Conservation (phyloP, 2,888 invertebrate genomes). For the Rhamnusium bicolor region DNA sequence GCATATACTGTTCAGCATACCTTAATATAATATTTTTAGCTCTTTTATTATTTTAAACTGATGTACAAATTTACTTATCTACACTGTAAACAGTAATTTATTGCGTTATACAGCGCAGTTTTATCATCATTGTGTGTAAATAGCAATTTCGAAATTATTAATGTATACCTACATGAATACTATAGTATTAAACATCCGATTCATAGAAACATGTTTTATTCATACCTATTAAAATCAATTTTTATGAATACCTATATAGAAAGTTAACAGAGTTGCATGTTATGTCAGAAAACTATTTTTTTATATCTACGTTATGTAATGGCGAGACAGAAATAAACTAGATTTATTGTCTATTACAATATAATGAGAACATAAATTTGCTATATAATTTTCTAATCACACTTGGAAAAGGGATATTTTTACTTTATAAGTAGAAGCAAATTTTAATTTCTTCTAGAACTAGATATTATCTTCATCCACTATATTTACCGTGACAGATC, state of each 20-base stretch:
- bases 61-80: background rate
- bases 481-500: too few species aligned
- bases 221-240: background rate
- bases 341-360: background rate
- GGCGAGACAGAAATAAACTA: background rate
- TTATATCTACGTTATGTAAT: constrained; percentile 6
- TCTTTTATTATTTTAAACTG: background rate
- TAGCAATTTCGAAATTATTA: constrained; percentile 3
- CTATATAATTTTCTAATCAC: too few species aligned
- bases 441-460: too few species aligned
- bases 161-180: background rate
- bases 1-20: background rate
- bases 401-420: too few species aligned
- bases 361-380: background rate
- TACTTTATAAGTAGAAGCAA: too few species aligned
- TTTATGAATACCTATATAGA: background rate
- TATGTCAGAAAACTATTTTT: background rate
- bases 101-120: background rate
- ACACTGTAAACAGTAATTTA: background rate
- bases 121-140: background rate
- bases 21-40: background rate
- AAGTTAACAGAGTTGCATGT: background rate
- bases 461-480: too few species aligned
- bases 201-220: constrained; percentile 2
- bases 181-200: background rate